Conservation (phyloP, 2,888 invertebrate species). For the Drosophila kuntzei region DNA sequence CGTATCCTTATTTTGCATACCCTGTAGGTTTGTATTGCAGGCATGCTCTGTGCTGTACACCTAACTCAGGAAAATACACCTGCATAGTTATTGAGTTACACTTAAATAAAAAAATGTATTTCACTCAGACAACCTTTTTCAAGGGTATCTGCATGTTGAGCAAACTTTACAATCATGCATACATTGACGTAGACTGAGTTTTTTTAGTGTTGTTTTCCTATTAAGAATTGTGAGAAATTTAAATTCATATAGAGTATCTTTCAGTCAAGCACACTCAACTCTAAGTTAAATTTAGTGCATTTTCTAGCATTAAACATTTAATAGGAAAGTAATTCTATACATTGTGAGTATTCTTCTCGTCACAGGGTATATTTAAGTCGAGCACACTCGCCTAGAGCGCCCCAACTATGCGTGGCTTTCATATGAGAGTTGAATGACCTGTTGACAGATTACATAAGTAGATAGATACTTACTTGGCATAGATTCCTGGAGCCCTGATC, state of each 20-base stretch:
- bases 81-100: too few relatives aligned
- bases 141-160: too few relatives aligned
- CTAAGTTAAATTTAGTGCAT: background rate
- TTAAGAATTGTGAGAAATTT: background rate
- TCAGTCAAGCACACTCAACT: background rate
- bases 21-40: background rate
- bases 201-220: too few relatives aligned
- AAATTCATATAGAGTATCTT: background rate
- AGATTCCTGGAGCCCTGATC: constrained; percentile 64
- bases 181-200: too few relatives aligned
- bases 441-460: constrained; percentile 2
- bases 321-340: background rate
- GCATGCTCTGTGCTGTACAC: too few relatives aligned
- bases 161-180: too few relatives aligned
- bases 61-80: too few relatives aligned
- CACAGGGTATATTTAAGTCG: constrained; percentile 13
- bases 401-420: background rate
- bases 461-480: constrained; percentile 10
- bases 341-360: background rate
- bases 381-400: background rate
- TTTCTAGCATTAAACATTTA: background rate
- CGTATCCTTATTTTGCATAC: background rate
- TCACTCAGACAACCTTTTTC: too few relatives aligned
- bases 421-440: constrained; percentile 36
- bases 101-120: too few relatives aligned